Percentiles rank a stretch among this genome's conserved stretches.
These are phyloP conservation scores for Serranus cabrilla DNA, from an alignment of 2,797 vertebrate species.

Conservation along the genomic window DNA sequence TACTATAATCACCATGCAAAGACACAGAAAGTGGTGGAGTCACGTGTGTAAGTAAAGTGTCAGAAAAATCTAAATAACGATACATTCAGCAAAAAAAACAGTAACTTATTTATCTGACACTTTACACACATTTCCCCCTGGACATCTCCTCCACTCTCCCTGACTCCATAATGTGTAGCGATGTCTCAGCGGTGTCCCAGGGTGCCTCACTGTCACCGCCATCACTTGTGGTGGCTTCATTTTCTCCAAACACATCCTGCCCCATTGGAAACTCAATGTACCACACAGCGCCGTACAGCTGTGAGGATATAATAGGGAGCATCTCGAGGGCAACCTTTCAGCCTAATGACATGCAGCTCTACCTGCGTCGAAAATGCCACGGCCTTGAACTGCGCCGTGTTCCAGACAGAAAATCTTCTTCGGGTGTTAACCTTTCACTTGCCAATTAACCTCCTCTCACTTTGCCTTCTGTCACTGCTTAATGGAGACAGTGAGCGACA, in stretches of 20 bases:
- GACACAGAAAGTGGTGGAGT: background rate
- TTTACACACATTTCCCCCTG: constrained; percentile 37
- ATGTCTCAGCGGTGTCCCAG: constrained; percentile 64
- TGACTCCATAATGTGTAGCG: constrained; percentile 52
- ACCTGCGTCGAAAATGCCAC: constrained; percentile 50
- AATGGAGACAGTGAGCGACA: constrained; percentile 40
- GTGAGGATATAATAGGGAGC: constrained; percentile 52
- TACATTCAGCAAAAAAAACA: constrained; percentile 8
- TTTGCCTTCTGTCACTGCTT: constrained; percentile 40
- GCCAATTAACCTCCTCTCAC: constrained; percentile 60
- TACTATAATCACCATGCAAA: too few relatives aligned
- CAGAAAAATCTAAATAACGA: background rate
- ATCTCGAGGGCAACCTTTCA: constrained; percentile 61
- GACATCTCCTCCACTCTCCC: constrained; percentile 45
- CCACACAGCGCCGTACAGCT: constrained; percentile 46
- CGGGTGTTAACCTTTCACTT: constrained; percentile 51
- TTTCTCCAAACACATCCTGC: constrained; percentile 59
- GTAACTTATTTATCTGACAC: constrained; percentile 54
- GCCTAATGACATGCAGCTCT: constrained; percentile 60
- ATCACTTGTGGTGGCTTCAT: constrained; percentile 62
- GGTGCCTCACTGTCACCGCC: constrained; percentile 48
- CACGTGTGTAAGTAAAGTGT: background rate
- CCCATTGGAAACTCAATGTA: constrained; percentile 67
- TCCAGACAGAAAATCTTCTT: constrained; percentile 44
- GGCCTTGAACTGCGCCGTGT: constrained; percentile 34